Evolutionary conservation across 2,888 invertebrate genomes (phyloP).

Genomic region (Coleophora flavipennella): DNA sequence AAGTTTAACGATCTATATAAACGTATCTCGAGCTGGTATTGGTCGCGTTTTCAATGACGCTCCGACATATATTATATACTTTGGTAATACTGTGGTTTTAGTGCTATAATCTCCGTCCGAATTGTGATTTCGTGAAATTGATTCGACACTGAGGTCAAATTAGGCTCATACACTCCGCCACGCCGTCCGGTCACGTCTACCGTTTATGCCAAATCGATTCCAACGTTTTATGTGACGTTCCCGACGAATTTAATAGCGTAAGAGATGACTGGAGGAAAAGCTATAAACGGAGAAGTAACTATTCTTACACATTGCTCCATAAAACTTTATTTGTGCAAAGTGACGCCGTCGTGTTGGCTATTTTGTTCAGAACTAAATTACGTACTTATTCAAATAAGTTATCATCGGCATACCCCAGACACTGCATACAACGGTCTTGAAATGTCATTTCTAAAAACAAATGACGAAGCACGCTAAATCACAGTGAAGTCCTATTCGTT

Average conservation of each 20-base stretch:
- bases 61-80: no score
- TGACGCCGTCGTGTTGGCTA: background rate
- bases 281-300: conserved; percentile 59
- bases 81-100: no score
- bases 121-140: conserved; percentile 22
- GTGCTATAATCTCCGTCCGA: background rate
- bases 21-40: no score
- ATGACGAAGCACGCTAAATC: no score
- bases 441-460: no score
- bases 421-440: no score
- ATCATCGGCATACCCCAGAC: no score
- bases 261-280: conserved; percentile 62
- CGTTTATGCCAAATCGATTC: conserved; percentile 71
- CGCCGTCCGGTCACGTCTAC: conserved; percentile 58
- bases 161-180: conserved; percentile 44
- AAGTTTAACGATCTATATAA: no score
- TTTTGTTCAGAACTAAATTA: no score
- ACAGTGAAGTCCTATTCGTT: no score
- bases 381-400: no score
- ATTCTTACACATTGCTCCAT: conserved; percentile 62
- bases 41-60: no score
- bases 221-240: conserved; percentile 64
- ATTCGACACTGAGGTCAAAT: conserved; percentile 40
- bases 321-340: conserved; percentile 44
- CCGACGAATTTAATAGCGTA: conserved; percentile 63